These are phyloP conservation scores for Lacerta agilis DNA, from an alignment of 2,797 vertebrate species.

Conservation along the genomic window DNA sequence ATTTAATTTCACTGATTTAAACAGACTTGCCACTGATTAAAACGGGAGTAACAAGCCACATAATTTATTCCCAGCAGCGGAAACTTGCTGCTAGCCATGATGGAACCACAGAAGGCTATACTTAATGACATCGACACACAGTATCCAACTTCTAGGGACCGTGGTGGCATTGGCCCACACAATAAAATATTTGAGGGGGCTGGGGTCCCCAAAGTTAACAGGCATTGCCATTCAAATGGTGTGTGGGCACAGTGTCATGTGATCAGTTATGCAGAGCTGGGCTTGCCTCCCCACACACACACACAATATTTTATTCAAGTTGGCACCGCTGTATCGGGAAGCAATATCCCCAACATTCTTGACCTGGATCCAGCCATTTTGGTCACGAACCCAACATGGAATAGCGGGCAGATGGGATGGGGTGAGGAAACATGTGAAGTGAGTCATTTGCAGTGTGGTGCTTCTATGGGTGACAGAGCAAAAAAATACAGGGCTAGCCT, in stretches of 20 bases:
- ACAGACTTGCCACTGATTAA: constrained; percentile 40
- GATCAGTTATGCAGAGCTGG: no score
- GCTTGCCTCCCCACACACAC: no score
- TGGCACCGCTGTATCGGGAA: background rate
- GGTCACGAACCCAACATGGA: background rate
- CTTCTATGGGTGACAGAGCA: background rate
- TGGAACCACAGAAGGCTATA: background rate
- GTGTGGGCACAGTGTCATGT: no score
- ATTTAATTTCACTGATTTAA: constrained; percentile 38
- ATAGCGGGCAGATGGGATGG: background rate
- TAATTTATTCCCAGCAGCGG: constrained; percentile 14
- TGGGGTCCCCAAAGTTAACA: no score
- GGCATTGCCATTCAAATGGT: no score
- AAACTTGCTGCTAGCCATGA: background rate
- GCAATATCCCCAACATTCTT: background rate
- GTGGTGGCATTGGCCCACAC: no score
- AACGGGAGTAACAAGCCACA: constrained; percentile 17
- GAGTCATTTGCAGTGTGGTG: background rate
- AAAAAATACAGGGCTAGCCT: background rate
- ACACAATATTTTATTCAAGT: no score
- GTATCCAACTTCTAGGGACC: no score
- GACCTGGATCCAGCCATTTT: background rate
- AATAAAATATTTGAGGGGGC: no score
- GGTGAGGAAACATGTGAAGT: background rate
- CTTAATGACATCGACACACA: background rate